These are phyloP conservation scores for Eumacrocentrus americanus DNA, from an alignment of 2,888 invertebrate genomes.

Conservation along the genomic window DNA sequence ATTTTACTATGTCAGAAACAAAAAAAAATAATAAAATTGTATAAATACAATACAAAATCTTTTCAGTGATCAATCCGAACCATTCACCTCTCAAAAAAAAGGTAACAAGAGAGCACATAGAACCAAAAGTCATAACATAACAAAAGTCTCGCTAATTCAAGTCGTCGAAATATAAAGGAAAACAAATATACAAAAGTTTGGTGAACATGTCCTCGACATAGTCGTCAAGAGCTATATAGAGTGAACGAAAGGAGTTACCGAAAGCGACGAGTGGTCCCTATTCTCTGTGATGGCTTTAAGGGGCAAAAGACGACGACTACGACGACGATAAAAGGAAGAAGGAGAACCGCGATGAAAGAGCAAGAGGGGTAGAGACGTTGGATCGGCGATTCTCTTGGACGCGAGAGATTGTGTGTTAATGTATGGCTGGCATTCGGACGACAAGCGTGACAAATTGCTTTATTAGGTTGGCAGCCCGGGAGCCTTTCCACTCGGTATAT, in stretches of 20 bases:
- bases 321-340: conserved; percentile 10
- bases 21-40: no score
- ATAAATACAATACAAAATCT: no score
- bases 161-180: conserved; percentile 7
- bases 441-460: conserved; percentile 62
- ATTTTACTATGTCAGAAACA: no score
- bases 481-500: conserved; percentile 49
- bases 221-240: conserved; percentile 49
- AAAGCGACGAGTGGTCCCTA: no score
- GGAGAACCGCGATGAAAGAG: conserved; percentile 31
- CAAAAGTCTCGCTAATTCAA: not conserved
- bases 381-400: conserved; percentile 42
- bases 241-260: conserved; percentile 20
- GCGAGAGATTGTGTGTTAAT: conserved; percentile 60
- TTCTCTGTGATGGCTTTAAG: not conserved
- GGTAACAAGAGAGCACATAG: conserved; percentile 15
- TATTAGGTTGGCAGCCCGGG: conserved; percentile 60
- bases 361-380: conserved; percentile 35
- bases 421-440: conserved; percentile 60
- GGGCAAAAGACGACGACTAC: not conserved
- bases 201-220: conserved; percentile 38
- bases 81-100: no score
- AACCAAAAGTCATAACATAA: conserved; percentile 1
- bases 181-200: conserved; percentile 31
- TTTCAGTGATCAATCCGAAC: no score